Evolutionary conservation across 2,888 invertebrate genomes (phyloP).

Genomic region (Acronicta aceris): DNA sequence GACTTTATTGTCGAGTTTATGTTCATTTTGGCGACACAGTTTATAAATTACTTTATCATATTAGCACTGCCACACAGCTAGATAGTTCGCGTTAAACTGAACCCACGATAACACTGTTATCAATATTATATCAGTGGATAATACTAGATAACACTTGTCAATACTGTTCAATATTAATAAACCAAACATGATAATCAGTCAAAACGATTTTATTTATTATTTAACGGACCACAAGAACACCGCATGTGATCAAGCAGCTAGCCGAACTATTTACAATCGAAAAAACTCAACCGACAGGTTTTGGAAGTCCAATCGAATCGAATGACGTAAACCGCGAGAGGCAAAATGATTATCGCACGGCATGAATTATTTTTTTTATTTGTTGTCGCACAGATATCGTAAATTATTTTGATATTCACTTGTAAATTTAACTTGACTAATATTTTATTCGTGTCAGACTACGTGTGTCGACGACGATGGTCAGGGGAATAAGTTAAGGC

Average conservation of each 20-base stretch:
- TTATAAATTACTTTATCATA: constrained; percentile 56
- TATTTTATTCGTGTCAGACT: constrained; percentile 38
- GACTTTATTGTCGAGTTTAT: constrained; percentile 51
- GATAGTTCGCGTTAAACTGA: constrained; percentile 67
- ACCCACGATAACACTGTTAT: constrained; percentile 71
- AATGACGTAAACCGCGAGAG: constrained; percentile 78
- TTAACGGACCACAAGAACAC: constrained; percentile 64
- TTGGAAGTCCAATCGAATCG: constrained; percentile 73
- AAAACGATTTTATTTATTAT: constrained; percentile 59
- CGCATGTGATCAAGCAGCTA: constrained; percentile 72
- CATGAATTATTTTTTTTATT: constrained; percentile 56
- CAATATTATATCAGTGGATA: constrained; percentile 69
- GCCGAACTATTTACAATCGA: constrained; percentile 79
- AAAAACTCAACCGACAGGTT: constrained; percentile 83
- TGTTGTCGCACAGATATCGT: constrained; percentile 28
- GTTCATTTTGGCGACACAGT: constrained; percentile 64
- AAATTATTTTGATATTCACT: constrained; percentile 41
- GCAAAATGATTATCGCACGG: constrained; percentile 63
- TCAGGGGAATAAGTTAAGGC: constrained; percentile 77
- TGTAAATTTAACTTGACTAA: constrained; percentile 34
- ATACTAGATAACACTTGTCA: constrained; percentile 72
- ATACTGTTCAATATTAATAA: constrained; percentile 60
- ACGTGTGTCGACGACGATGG: constrained; percentile 72
- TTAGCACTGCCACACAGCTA: constrained; percentile 64
- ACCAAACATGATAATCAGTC: constrained; percentile 30